phyloP scores from a whole-genome alignment of 2,888 invertebrate genomes.

The Pyrochroa serraticornis region DNA sequence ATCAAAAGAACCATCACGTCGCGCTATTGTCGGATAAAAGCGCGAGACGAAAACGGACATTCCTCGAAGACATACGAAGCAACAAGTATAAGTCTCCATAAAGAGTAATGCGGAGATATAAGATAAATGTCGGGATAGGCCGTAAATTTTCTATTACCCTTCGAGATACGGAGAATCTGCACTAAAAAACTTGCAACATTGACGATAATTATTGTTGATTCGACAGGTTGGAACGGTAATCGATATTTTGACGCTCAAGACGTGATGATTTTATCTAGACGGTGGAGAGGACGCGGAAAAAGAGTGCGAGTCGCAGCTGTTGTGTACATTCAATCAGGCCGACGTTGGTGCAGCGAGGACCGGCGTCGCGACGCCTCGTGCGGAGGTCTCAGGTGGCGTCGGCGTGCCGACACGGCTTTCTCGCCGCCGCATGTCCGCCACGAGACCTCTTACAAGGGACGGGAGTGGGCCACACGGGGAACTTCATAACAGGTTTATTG shows the following conservation, averaged over 20 bases:
- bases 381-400: conserved; percentile 34
- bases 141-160: conserved; percentile 10
- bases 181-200: neutral
- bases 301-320: conserved; percentile 25
- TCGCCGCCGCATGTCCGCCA: conserved; percentile 7
- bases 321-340: conserved; percentile 37
- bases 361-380: conserved; percentile 29
- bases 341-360: conserved; percentile 22
- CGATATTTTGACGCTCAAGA: neutral
- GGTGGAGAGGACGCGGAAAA: too few relatives aligned
- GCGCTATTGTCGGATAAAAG: too few relatives aligned
- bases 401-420: conserved; percentile 2
- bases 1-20: neutral
- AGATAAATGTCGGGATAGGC: conserved; percentile 7
- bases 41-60: neutral
- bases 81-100: conserved; percentile 12
- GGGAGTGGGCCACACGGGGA: neutral
- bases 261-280: too few relatives aligned
- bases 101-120: conserved; percentile 15
- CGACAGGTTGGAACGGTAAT: neutral
- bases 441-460: conserved; percentile 14
- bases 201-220: neutral
- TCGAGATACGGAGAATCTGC: neutral
- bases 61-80: neutral
- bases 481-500: too few relatives aligned